Evolutionary conservation across 1,140 invertebrate species (phyloP).

Genomic region (Drosophila pachea): DNA sequence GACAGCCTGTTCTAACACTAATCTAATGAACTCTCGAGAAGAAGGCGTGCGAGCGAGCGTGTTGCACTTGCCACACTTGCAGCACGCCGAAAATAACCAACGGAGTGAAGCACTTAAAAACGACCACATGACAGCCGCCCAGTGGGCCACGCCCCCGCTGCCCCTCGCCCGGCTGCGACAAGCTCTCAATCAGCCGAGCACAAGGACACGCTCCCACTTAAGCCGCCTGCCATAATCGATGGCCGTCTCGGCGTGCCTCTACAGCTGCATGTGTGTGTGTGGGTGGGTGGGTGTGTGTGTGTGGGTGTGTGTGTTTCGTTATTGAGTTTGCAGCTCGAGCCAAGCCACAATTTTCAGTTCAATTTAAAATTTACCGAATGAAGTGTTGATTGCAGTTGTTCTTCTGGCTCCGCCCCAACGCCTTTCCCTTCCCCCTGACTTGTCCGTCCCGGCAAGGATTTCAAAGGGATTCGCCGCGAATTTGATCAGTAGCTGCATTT

Average conservation of each 20-base stretch:
- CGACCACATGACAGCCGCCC: slow-evolving; percentile 64
- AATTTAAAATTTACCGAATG: slow-evolving; percentile 67
- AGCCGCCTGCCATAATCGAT: slow-evolving; percentile 52
- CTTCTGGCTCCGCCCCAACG: background rate
- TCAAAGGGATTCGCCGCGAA: too few species aligned
- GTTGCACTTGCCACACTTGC: too few species aligned
- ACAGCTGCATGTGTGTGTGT: background rate
- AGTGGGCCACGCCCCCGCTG: slow-evolving; percentile 19
- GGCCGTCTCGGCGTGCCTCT: slow-evolving; percentile 13
- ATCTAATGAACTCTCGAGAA: too few species aligned
- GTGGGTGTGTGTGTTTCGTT: slow-evolving; percentile 21
- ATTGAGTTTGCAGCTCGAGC: slow-evolving; percentile 16
- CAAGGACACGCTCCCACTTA: slow-evolving; percentile 7
- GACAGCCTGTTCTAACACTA: too few species aligned
- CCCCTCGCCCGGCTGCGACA: background rate
- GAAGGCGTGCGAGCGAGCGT: too few species aligned
- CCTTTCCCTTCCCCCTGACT: too few species aligned
- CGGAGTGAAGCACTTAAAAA: slow-evolving; percentile 66
- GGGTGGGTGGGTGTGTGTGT: background rate
- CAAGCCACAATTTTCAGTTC: slow-evolving; percentile 63
- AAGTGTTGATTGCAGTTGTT: slow-evolving; percentile 47
- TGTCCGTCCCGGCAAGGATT: too few species aligned
- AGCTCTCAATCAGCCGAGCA: background rate
- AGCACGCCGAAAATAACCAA: slow-evolving; percentile 59
- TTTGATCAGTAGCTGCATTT: background rate